A percentile compares a stretch with the other conserved stretches of the same genome.
These are phyloP conservation scores for Phaenicophaeus curvirostris DNA, from an alignment of 2,797 vertebrate genomes.

Conservation along the genomic window DNA sequence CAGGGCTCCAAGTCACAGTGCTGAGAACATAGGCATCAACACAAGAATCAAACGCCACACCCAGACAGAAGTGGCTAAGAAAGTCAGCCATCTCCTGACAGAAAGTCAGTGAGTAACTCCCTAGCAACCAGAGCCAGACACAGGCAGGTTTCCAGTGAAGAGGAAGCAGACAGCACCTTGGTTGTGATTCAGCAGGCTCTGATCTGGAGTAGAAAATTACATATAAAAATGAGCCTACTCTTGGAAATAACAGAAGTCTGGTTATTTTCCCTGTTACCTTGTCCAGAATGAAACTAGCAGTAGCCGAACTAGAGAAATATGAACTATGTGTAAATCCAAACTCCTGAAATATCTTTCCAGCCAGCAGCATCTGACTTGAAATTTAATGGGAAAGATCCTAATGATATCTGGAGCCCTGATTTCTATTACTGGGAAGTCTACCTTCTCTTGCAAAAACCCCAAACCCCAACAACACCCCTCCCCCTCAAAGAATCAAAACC, in stretches of 20 bases:
- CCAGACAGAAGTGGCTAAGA: background rate
- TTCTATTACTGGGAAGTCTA: background rate
- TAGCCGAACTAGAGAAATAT: background rate
- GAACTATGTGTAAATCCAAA: background rate
- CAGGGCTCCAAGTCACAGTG: background rate
- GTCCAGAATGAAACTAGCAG: background rate
- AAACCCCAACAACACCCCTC: background rate
- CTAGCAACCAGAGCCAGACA: background rate
- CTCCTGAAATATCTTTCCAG: background rate
- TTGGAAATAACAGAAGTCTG: background rate
- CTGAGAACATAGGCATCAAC: background rate
- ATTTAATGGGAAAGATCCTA: background rate
- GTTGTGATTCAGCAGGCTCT: background rate
- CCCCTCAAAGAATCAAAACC: background rate
- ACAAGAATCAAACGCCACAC: background rate
- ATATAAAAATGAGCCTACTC: background rate
- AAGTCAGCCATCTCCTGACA: background rate
- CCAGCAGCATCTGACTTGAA: background rate
- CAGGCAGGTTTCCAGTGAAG: background rate
- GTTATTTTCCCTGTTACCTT: background rate
- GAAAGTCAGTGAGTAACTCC: background rate
- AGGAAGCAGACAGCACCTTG: background rate
- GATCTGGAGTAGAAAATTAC: background rate
- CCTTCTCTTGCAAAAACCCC: rapidly evolving
- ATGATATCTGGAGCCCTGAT: background rate